These are phyloP conservation scores for Protodeltote pygarga DNA, from an alignment of 2,888 invertebrate genomes.

Conservation along the genomic window DNA sequence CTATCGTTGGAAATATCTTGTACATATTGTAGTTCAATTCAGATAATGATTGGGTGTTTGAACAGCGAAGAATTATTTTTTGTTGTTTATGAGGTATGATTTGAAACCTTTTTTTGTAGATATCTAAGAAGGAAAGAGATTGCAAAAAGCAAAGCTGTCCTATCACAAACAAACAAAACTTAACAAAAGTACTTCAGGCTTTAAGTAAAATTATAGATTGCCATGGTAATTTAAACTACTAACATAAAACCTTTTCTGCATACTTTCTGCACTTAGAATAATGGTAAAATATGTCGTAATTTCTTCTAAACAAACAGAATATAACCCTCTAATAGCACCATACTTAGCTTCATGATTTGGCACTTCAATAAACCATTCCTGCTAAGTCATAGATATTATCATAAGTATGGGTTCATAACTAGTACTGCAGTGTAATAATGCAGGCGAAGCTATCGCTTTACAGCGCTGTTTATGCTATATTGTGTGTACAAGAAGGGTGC, in stretches of 20 bases:
- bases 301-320: slow-evolving; percentile 20
- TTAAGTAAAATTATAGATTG: too few relatives aligned
- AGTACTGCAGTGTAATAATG: slow-evolving; percentile 39
- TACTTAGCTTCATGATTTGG: slow-evolving; percentile 33
- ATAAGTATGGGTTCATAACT: slow-evolving; percentile 31
- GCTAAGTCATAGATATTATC: slow-evolving; percentile 37
- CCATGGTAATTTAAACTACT: neutral
- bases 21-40: slow-evolving; percentile 28
- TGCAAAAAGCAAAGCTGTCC: too few relatives aligned
- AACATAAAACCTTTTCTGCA: neutral
- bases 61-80: slow-evolving; percentile 10
- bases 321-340: slow-evolving; percentile 15
- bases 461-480: slow-evolving; percentile 34
- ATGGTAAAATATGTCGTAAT: too few relatives aligned
- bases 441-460: slow-evolving; percentile 34
- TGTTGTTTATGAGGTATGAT: too few relatives aligned
- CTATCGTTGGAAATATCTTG: slow-evolving; percentile 31
- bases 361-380: slow-evolving; percentile 20
- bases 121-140: too few relatives aligned
- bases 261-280: too few relatives aligned
- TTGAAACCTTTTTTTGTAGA: too few relatives aligned
- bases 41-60: slow-evolving; percentile 32
- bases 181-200: too few relatives aligned
- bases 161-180: too few relatives aligned
- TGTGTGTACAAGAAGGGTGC: too few relatives aligned